Conservation (phyloP, 2,888 invertebrate genomes). For the Maniola hyperantus region DNA sequence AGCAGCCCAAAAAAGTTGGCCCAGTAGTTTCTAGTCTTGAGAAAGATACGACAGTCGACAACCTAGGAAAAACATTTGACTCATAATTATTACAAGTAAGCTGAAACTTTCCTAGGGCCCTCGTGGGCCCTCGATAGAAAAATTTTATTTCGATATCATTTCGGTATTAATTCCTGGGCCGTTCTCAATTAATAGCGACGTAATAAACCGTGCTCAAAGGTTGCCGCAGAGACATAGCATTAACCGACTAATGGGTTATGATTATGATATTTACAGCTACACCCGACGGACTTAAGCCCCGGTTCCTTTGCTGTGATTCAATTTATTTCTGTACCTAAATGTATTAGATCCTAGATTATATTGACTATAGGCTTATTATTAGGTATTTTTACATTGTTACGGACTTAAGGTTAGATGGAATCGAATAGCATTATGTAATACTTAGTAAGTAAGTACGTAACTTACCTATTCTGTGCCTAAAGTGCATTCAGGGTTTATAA, state of each 20-base stretch:
- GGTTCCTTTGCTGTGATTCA: conserved; percentile 44
- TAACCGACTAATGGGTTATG: conserved; percentile 75
- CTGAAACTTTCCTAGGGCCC: not conserved
- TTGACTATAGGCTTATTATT: too few relatives aligned
- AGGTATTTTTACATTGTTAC: too few relatives aligned
- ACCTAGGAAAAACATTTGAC: too few relatives aligned
- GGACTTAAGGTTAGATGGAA: too few relatives aligned
- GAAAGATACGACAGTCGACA: too few relatives aligned
- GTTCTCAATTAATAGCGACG: conserved; percentile 69
- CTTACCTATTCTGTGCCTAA: too few relatives aligned
- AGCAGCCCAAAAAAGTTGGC: too few relatives aligned
- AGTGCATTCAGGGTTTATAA: too few relatives aligned
- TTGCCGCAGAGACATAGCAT: conserved; percentile 75
- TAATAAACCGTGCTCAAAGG: conserved; percentile 70
- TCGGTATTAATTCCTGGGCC: conserved; percentile 44
- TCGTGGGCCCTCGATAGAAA: not conserved
- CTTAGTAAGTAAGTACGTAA: too few relatives aligned
- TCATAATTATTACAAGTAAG: not conserved
- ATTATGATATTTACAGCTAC: conserved; percentile 80
- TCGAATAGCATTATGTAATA: too few relatives aligned
- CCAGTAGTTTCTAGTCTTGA: too few relatives aligned
- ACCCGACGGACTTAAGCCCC: conserved; percentile 62
- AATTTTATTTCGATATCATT: conserved; percentile 26
- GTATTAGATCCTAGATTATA: not conserved
- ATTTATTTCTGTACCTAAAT: not conserved